Evolutionary conservation across 2,113 vertebrate genomes (phyloP).

Genomic region (Lucifuga dentata): DNA sequence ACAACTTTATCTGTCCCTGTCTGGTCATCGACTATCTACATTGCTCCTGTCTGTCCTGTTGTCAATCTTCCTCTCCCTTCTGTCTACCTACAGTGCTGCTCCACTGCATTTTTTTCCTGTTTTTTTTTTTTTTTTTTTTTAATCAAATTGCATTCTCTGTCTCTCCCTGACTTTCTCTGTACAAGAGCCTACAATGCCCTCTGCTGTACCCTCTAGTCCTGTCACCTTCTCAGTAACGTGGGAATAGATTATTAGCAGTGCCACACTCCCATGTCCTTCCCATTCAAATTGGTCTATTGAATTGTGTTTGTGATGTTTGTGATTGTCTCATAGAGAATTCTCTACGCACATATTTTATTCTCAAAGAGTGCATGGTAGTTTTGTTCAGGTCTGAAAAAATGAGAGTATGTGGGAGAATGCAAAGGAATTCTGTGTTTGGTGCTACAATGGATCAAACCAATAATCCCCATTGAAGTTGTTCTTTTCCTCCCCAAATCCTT

Average conservation of each 20-base stretch:
- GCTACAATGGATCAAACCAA: not conserved
- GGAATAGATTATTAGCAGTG: constrained; percentile 54
- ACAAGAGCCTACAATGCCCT: constrained; percentile 3
- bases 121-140: constrained; percentile 9
- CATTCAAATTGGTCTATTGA: too few species aligned
- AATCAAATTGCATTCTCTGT: constrained; percentile 17
- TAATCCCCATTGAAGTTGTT: not conserved
- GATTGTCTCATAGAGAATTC: constrained; percentile 6
- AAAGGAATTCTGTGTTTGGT: not conserved
- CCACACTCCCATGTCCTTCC: constrained; percentile 15
- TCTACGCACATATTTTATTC: not conserved
- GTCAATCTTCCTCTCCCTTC: constrained; percentile 14
- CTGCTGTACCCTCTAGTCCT: not conserved
- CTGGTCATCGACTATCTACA: constrained; percentile 45
- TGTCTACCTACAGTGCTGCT: constrained; percentile 58
- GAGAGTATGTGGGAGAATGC: not conserved
- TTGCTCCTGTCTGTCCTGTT: constrained; percentile 57
- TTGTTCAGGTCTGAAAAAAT: not conserved
- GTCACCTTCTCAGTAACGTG: constrained; percentile 35
- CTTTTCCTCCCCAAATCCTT: not conserved
- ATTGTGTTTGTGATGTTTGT: too few species aligned
- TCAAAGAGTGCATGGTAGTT: too few species aligned
- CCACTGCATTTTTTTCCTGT: constrained; percentile 71
- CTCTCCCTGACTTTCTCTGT: constrained; percentile 27
- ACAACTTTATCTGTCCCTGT: constrained; percentile 60